Evolutionary conservation across 2,113 vertebrate species (phyloP).

Genomic region (Himantopus leucocephalus): DNA sequence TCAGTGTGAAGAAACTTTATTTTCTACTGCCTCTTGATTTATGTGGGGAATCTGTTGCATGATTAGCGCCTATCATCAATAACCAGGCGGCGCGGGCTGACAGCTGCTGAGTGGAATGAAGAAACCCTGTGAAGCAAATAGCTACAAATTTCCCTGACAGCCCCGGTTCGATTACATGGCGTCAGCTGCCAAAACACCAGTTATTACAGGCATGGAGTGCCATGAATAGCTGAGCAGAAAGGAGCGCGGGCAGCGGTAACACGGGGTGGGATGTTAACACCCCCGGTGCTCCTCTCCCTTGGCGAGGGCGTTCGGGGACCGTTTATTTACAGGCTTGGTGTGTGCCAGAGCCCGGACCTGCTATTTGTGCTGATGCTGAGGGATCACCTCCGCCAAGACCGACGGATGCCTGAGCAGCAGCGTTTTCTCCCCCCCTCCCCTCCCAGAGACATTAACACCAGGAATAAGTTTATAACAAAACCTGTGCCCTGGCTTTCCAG

Average conservation of each 20-base stretch:
- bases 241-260: background rate
- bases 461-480: background rate
- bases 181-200: conserved; percentile 78
- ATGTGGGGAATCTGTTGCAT: conserved; percentile 73
- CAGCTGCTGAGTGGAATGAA: conserved; percentile 76
- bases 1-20: conserved; percentile 33
- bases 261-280: background rate
- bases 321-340: background rate
- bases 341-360: background rate
- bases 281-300: background rate
- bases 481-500: background rate
- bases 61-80: conserved; percentile 80
- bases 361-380: background rate
- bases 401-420: fast-evolving
- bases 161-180: conserved; percentile 70
- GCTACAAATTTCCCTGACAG: conserved; percentile 79
- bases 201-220: conserved; percentile 62
- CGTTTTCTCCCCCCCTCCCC: background rate
- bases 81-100: conserved; percentile 67
- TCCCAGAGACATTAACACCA: fast-evolving
- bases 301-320: background rate
- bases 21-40: conserved; percentile 66
- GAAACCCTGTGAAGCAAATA: conserved; percentile 72
- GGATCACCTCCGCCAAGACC: background rate
- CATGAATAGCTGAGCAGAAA: background rate